A percentile compares a stretch with the other conserved stretches of the same genome.
phyloP scores from a whole-genome alignment of 2,797 vertebrate genomes.

The Heterohyrax brucei region DNA sequence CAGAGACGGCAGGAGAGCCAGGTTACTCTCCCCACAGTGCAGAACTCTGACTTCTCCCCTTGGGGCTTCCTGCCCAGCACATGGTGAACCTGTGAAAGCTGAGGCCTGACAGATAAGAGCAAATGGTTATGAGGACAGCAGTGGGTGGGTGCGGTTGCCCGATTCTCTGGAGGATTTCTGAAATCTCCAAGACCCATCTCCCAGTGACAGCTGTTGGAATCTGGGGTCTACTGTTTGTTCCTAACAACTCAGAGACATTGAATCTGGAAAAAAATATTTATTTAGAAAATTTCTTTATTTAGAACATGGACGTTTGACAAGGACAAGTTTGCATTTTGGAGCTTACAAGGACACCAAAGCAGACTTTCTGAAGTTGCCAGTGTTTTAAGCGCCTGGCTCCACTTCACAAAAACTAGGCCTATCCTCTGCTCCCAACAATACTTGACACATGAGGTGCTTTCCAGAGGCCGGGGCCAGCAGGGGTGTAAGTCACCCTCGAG shows the following conservation, averaged over 20 bases:
- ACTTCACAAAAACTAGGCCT: background rate
- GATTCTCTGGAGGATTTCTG: background rate
- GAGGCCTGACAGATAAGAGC: background rate
- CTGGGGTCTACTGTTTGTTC: background rate
- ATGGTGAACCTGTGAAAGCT: background rate
- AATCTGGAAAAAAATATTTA: background rate
- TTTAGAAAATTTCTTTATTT: conserved; percentile 13
- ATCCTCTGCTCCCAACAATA: background rate
- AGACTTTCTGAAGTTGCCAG: conserved; percentile 17
- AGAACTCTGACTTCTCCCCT: background rate
- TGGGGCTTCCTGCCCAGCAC: background rate
- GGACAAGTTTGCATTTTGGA: conserved; percentile 31
- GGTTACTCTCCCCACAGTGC: background rate
- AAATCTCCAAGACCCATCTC: background rate
- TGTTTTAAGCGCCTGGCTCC: background rate
- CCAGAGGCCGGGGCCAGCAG: background rate
- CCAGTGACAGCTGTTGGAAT: background rate
- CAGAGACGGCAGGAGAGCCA: background rate
- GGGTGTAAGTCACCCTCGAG: background rate
- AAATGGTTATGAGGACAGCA: background rate
- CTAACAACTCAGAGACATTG: background rate
- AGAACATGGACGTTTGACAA: conserved; percentile 41
- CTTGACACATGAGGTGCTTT: background rate
- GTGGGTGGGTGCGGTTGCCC: background rate
- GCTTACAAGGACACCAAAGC: conserved; percentile 28